phyloP scores from a whole-genome alignment of 2,888 invertebrate species.

The Dusona sp. region DNA sequence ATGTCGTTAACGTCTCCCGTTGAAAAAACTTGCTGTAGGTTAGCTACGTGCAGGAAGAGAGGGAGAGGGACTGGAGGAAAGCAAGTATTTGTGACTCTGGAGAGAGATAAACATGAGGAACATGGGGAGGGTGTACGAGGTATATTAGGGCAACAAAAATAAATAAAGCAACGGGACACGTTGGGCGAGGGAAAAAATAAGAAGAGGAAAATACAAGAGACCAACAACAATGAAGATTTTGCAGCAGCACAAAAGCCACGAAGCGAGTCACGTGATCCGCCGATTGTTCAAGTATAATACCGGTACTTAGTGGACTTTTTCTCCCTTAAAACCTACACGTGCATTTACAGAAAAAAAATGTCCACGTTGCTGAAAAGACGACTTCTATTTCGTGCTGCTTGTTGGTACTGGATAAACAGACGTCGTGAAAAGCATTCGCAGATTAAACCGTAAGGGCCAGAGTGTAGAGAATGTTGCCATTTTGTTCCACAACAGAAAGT shows the following conservation, averaged over 20 bases:
- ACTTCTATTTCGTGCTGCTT: not conserved
- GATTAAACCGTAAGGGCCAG: slow-evolving; percentile 40
- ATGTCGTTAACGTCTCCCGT: slow-evolving; percentile 77
- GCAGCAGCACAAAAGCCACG: slow-evolving; percentile 5
- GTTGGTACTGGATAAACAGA: slow-evolving; percentile 38
- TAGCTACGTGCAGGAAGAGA: slow-evolving; percentile 21
- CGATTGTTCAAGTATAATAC: slow-evolving; percentile 43
- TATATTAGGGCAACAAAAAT: slow-evolving; percentile 18
- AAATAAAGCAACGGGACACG: slow-evolving; percentile 15
- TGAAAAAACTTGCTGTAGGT: slow-evolving; percentile 54
- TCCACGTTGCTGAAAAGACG: slow-evolving; percentile 9
- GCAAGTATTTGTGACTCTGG: slow-evolving; percentile 15
- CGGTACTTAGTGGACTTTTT: slow-evolving; percentile 25
- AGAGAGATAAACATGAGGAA: slow-evolving; percentile 44
- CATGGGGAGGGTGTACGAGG: slow-evolving; percentile 12
- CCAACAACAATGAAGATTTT: slow-evolving; percentile 3
- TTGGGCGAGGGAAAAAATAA: slow-evolving; percentile 18
- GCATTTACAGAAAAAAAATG: slow-evolving; percentile 10
- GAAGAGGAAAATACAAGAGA: slow-evolving; percentile 29
- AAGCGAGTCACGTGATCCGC: not conserved
- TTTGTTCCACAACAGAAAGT: slow-evolving; percentile 33
- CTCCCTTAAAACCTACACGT: not conserved
- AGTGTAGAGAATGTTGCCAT: not conserved
- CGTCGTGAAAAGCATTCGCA: slow-evolving; percentile 27
- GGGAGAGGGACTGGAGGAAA: not conserved